Evolutionary conservation across 2,888 invertebrate genomes (phyloP).

Genomic region (Perithous albicinctus): DNA sequence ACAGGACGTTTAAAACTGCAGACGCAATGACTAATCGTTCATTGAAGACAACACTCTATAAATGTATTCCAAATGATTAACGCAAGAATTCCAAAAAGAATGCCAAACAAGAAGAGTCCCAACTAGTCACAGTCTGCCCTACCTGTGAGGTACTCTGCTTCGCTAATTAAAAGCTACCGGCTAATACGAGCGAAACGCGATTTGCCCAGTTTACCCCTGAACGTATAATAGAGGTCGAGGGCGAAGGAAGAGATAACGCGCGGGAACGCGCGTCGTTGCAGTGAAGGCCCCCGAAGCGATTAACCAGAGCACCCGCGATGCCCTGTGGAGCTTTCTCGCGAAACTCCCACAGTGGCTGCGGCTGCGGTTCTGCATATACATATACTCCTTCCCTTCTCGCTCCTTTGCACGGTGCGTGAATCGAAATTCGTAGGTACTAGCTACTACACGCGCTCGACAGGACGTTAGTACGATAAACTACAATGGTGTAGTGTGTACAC

Average conservation of each 20-base stretch:
- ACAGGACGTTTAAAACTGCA: too few species aligned
- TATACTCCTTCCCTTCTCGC: too few species aligned
- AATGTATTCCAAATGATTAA: too few species aligned
- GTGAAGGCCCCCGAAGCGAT: conserved; percentile 6
- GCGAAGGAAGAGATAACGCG: conserved; percentile 1
- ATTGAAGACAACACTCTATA: too few species aligned
- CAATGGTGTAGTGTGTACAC: conserved; percentile 15
- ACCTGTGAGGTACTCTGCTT: conserved; percentile 8
- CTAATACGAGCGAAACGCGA: conserved; percentile 35
- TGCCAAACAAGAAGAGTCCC: too few species aligned
- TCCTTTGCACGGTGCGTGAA: conserved; percentile 18
- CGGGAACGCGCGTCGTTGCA: too few species aligned
- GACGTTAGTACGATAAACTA: conserved; percentile 42
- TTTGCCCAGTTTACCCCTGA: conserved; percentile 30
- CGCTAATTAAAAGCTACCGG: conserved; percentile 48
- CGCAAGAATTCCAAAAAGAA: too few species aligned
- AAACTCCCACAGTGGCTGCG: conserved; percentile 24
- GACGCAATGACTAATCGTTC: too few species aligned
- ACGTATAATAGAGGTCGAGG: conserved; percentile 40
- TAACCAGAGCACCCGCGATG: conserved; percentile 1
- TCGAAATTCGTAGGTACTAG: conserved; percentile 22
- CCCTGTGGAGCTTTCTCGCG: conserved; percentile 6
- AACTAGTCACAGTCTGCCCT: too few species aligned
- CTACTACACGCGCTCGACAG: conserved; percentile 1
- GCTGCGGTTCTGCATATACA: conserved; percentile 28